These are phyloP conservation scores for Misgurnus mizolepis DNA, from an alignment of 2,113 vertebrate genomes.

Conservation along the genomic window DNA sequence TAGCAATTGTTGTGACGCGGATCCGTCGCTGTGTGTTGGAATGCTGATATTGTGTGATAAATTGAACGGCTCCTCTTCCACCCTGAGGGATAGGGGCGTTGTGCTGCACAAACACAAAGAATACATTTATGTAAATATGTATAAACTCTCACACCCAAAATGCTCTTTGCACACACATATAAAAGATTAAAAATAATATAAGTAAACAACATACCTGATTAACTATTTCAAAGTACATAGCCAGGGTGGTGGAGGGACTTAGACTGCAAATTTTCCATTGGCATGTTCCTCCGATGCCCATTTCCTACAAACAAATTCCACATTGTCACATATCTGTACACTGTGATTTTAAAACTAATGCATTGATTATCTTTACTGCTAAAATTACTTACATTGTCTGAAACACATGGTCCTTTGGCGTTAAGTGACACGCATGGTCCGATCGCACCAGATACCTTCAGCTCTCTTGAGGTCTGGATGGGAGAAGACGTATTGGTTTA, in stretches of 20 bases:
- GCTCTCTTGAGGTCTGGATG: constrained; percentile 87
- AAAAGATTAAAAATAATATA: not conserved
- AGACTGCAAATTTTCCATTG: constrained; percentile 95
- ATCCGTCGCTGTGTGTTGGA: constrained; percentile 90
- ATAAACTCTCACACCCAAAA: not conserved
- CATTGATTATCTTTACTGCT: not conserved
- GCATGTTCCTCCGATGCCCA: constrained; percentile 89
- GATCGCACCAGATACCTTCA: constrained; percentile 91
- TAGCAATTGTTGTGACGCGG: constrained; percentile 90
- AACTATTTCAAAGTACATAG: constrained; percentile 93
- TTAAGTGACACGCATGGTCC: constrained; percentile 91
- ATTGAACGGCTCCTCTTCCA: constrained; percentile 91
- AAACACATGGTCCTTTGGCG: constrained; percentile 86
- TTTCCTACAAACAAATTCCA: constrained; percentile 75
- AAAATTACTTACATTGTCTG: constrained; percentile 87
- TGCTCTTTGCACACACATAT: not conserved
- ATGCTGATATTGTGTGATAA: constrained; percentile 95
- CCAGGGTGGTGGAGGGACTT: constrained; percentile 86
- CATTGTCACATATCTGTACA: not conserved
- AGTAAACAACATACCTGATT: constrained; percentile 83
- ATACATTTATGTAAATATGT: not conserved
- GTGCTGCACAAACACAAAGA: constrained; percentile 78
- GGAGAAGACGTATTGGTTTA: constrained; percentile 29
- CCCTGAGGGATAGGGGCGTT: constrained; percentile 92
- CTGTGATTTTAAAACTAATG: not conserved